Evolutionary conservation across 2,888 invertebrate genomes (phyloP), one percentile per base, ranked within the genome.

Genomic region (Amblyjoppa proteus): DNA sequence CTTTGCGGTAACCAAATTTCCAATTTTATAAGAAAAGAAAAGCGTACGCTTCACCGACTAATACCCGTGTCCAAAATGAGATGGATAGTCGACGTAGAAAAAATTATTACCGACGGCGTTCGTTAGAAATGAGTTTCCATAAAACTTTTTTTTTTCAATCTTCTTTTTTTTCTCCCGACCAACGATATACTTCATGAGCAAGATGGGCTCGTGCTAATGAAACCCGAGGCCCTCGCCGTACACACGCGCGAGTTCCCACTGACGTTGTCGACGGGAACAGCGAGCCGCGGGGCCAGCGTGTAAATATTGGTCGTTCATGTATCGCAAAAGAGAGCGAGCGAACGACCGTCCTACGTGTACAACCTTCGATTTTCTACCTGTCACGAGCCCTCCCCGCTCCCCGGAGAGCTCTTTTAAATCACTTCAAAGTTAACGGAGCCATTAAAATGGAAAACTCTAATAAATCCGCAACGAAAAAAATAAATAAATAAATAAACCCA

Each of bases 121-220:
- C 61, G 31, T 61, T 28, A 41, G 28, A 56, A 38, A 41, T 3
- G 25, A 66, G n/a, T 64, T 69, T 53, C 53, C 68, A 69, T 77
- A 5, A 38, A 77, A 49, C 16, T 53, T 49, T 69, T 38, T 68
- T 45, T 68, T 28, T 49, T 20, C 20, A 20, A n/a, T 16, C 38
- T 53, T 56, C n/a, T 38, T 53, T 41, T n/a, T 13, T 58, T 25
- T 28, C 25, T 25, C 58, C 1, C 58, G 58, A 41, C 38, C 53
- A 9, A 68, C 56, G 41, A 68, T 38, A 34, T 77, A 77, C 20
- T 66, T 41, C n/a, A 6, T 56, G 25, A n/a, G 58, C 70, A 41
- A 70, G 69, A 78, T 58, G 70, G 58, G 58, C 41, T 70, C 58
- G 69, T 56, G 78, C 68, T 78, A 78, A 78, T 78, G 78, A 70